phyloP scores from a whole-genome alignment of 2,888 invertebrate genomes.

The Portevinia maculata region DNA sequence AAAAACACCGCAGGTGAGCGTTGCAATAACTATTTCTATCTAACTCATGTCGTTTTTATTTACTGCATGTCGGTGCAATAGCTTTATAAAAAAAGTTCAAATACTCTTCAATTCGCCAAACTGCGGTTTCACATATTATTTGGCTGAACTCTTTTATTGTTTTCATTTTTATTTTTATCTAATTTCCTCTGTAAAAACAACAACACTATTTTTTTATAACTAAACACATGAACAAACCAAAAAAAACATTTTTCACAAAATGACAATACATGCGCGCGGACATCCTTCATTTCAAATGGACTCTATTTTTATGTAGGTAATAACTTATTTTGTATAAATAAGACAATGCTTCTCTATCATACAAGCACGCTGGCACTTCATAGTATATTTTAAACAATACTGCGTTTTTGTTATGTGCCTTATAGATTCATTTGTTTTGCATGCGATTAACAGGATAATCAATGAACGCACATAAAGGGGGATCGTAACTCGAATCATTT shows the following conservation, averaged over 20 bases:
- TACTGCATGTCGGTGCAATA: slow-evolving; percentile 63
- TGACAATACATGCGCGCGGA: slow-evolving; percentile 71
- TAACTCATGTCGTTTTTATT: slow-evolving; percentile 29
- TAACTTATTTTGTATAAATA: slow-evolving; percentile 60
- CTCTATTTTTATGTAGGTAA: slow-evolving; percentile 71
- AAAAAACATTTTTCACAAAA: slow-evolving; percentile 62
- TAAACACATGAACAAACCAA: slow-evolving; percentile 45
- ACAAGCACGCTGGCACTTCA: slow-evolving; percentile 49
- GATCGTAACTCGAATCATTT: slow-evolving; percentile 60
- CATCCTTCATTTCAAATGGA: slow-evolving; percentile 71
- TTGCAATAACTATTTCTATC: slow-evolving; percentile 26
- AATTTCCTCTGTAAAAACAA: slow-evolving; percentile 55
- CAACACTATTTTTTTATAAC: slow-evolving; percentile 52
- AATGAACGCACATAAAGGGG: slow-evolving; percentile 40
- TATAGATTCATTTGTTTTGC: slow-evolving; percentile 45
- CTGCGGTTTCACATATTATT: slow-evolving; percentile 9
- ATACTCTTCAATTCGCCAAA: slow-evolving; percentile 1
- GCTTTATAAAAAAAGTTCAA: background rate
- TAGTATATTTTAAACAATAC: slow-evolving; percentile 40
- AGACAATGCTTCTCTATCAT: slow-evolving; percentile 42
- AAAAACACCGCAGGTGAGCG: slow-evolving; percentile 66
- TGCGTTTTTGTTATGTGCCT: slow-evolving; percentile 16
- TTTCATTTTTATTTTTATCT: slow-evolving; percentile 41
- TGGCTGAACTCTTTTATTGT: slow-evolving; percentile 46
- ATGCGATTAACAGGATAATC: slow-evolving; percentile 60